phyloP scores from a whole-genome alignment of 2,888 invertebrate genomes.

The Syrista parreyssii region DNA sequence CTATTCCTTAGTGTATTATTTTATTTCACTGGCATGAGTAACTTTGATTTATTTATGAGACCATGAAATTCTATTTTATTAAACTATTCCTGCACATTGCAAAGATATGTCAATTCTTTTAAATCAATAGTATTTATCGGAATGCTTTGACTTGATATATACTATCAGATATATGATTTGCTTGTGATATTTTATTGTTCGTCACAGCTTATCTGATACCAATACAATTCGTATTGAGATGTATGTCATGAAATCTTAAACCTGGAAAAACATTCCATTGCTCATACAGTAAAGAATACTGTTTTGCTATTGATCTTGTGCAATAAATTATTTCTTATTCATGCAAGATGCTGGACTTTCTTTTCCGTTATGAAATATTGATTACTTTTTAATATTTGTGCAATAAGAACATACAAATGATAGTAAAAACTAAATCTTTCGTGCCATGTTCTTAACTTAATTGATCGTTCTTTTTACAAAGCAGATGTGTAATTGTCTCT shows the following conservation, averaged over 20 bases:
- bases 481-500: background rate
- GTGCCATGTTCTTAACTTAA: background rate
- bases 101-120: background rate
- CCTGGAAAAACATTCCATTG: background rate
- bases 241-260: background rate
- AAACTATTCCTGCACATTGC: background rate
- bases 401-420: background rate
- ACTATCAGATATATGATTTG: background rate
- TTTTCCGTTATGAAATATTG: background rate
- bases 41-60: background rate
- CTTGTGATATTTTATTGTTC: background rate
- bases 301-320: background rate
- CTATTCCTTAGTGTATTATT: background rate
- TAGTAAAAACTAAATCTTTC: background rate
- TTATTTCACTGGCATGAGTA: background rate
- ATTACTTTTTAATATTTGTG: background rate
- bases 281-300: background rate
- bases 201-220: background rate
- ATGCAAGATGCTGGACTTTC: background rate
- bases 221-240: background rate
- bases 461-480: background rate
- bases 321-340: background rate
- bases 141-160: background rate
- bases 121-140: background rate
- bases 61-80: background rate